Evolutionary conservation across 1,140 invertebrate genomes (phyloP), one percentile per base, ranked within the genome.

Genomic region (Armadillidium nasatum): DNA sequence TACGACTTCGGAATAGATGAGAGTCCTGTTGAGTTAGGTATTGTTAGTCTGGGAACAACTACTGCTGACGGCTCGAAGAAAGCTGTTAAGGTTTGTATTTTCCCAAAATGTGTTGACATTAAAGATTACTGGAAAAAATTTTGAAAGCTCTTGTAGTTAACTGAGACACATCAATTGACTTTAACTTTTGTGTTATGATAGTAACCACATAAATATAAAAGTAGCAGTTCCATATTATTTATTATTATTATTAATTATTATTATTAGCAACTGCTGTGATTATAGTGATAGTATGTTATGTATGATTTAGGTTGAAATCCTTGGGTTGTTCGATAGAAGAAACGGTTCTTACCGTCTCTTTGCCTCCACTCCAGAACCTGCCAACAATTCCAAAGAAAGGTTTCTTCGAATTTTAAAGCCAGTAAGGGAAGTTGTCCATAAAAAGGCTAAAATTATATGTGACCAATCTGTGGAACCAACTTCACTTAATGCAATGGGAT

Each of bases 1-100:
- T 76, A 78, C 67, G 75, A 74, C 72, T 80, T 85, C 83, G n/a
- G 85, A 83, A 81, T 76, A 74, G 77, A 78, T 45, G 78, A 73
- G 9, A 73, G 75, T n/a, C 68, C 67, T n/a, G 86, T 87, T 74
- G 85, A 89, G 82, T 89, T 95, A 7, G 93, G 93, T 13, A 92
- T 95, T 0, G 94, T 95, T 72, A 94, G 92, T 50, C 85, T 95
- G n/a, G 93, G 93, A 0, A 94, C 93, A 0, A 94, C 92, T 0
- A 92, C 92, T 0, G 91, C 93, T 78, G 92, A 94, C 84, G 92
- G 92, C 10, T 89, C 90, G 60, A 89, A 92, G 80, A 87, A 92
- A 71, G 92, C 76, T n/a, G 80, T 81, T 11, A 81, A 94, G 83
- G 78, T 81, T 22, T 33, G 33, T 33, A 33, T 33, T 33, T 33